These are phyloP conservation scores for Huso huso DNA, from an alignment of 2,797 vertebrate genomes.

Conservation along the genomic window DNA sequence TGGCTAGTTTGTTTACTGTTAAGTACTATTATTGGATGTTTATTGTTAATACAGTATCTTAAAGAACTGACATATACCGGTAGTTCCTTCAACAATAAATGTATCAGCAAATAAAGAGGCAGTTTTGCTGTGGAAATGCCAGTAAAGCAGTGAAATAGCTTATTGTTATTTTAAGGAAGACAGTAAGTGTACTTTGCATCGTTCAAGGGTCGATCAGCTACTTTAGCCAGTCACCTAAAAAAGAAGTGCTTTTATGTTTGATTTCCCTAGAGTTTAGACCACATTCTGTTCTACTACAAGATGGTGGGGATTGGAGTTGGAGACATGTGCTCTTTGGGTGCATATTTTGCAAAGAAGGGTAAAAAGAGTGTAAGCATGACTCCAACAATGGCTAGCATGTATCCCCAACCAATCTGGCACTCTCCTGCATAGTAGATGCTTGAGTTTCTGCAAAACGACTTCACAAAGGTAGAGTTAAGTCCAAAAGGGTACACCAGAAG, in stretches of 20 bases:
- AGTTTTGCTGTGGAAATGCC: conserved; percentile 3
- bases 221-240: conserved; percentile 10
- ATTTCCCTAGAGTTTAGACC: conserved; percentile 38
- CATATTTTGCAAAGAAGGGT: conserved; percentile 93
- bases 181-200: conserved; percentile 43
- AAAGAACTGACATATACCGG: too few species aligned
- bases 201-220: conserved; percentile 24
- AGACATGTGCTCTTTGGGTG: conserved; percentile 85
- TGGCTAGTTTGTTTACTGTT: not conserved
- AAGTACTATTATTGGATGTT: not conserved
- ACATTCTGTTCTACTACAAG: conserved; percentile 68
- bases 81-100: too few species aligned
- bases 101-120: not conserved
- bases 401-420: conserved; percentile 91
- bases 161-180: conserved; percentile 42
- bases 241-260: conserved; percentile 37
- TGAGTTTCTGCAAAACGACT: conserved; percentile 77
- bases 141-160: conserved; percentile 14
- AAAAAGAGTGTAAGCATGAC: conserved; percentile 91
- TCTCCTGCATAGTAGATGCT: conserved; percentile 84
- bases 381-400: conserved; percentile 88
- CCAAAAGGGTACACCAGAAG: conserved; percentile 89
- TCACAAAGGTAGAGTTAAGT: conserved; percentile 80
- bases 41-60: conserved; percentile 1
- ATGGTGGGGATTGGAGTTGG: conserved; percentile 84